Base-by-base conservation (phyloP, 92 coral and sea anemone species). In the Metridium senile region DNA sequence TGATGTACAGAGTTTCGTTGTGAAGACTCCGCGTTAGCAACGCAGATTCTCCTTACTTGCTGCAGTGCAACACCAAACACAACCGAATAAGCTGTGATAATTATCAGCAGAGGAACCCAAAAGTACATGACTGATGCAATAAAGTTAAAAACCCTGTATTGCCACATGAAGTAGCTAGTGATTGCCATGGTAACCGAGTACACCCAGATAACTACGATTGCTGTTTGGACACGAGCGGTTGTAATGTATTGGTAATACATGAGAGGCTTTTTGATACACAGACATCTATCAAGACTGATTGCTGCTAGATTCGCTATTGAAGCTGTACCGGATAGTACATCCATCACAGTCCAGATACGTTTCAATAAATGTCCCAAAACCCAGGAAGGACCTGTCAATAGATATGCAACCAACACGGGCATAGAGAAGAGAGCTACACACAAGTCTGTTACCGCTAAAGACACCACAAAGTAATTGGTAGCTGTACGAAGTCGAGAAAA, bases 261-360 rank as follows among this genome's bases (percentile, higher is more conserved):
- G 49, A 91, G 74, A 1, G 97, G 94, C 1, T 75, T 66, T 8
- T 73, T 67, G 17, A 94, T 89, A 63, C 90, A 86, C 1, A 89
- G 72, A 46, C 69, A 79, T n/a, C 97, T 80, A 39, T 91, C 97
- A 54, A 94, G 74, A 70, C 98, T 94, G 72, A 94, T 94, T 32
- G 84, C 93, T 51, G 81, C 90, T 19, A 94, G 79, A 72, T 86
- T 91, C 69, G 82, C 88, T 25, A 94, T 94, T 22, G 97, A 91
- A 0, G 98, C 97, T 9, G 93, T 89, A 18, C 98, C 94, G 0
- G 85, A 68, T 10, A 94, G 58, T 49, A 94, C 90, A 58, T 94
- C 98, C 62, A 86, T 70, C 28, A 80, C 57, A 61, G 97, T 94
- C 97, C 97, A 94, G 27, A 89, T 74, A 53, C 83, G 84, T 0